A percentile compares a stretch with the other conserved stretches of the same genome.
These are phyloP conservation scores for Haplochromis vanheusdeni DNA, from an alignment of 2,113 vertebrate genomes.

Conservation along the genomic window DNA sequence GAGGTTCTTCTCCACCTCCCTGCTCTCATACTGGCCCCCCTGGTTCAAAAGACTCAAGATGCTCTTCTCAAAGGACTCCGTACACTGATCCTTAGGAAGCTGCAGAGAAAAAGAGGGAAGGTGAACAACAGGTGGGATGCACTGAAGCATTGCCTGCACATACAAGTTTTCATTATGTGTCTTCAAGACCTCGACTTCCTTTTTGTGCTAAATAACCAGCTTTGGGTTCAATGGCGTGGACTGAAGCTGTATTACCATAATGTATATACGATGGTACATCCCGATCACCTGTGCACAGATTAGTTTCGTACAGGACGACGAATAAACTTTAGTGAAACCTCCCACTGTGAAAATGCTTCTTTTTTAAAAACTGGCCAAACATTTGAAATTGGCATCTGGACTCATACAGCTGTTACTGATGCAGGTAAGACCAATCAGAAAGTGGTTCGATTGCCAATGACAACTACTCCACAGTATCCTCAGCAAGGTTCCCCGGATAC, in stretches of 20 bases:
- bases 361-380: not conserved
- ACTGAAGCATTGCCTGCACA: rapidly evolving
- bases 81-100: slow-evolving; percentile 90
- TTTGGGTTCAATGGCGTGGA: not conserved
- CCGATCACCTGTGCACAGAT: not conserved
- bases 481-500: not conserved
- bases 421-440: not conserved
- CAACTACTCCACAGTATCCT: not conserved
- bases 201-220: not conserved
- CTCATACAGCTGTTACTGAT: not conserved
- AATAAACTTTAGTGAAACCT: not conserved
- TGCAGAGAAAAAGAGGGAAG: slow-evolving; percentile 10
- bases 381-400: not conserved
- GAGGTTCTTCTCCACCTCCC: slow-evolving; percentile 81
- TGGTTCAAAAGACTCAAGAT: slow-evolving; percentile 85
- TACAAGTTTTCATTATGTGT: not conserved
- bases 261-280: not conserved
- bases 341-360: not conserved
- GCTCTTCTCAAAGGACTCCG: slow-evolving; percentile 85
- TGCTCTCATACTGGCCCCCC: slow-evolving; percentile 79
- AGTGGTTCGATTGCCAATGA: not conserved
- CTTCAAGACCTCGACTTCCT: not conserved
- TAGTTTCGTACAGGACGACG: rapidly evolving
- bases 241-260: not conserved
- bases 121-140: not conserved